Evolutionary conservation across 2,888 invertebrate species (phyloP).

Genomic region (Rhamnusium bicolor): DNA sequence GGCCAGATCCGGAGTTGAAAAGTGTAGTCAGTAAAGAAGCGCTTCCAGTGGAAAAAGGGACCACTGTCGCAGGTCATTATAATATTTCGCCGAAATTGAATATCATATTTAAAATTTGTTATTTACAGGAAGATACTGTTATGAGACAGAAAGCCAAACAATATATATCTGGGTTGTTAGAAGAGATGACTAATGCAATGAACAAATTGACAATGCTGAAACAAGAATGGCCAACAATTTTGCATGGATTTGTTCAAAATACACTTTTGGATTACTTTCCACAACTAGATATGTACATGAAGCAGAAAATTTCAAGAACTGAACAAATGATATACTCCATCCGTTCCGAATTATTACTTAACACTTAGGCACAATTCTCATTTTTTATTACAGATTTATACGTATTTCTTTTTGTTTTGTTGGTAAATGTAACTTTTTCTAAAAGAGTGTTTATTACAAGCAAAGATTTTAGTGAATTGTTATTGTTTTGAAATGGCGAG

Average conservation of each 20-base stretch:
- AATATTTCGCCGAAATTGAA: not conserved
- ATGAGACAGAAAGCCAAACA: constrained; percentile 84
- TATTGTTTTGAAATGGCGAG: no score
- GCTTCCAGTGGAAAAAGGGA: constrained; percentile 83
- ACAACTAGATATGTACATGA: constrained; percentile 86
- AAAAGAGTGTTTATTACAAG: not conserved
- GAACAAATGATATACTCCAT: constrained; percentile 51
- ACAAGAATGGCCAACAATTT: constrained; percentile 83
- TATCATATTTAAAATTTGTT: constrained; percentile 14
- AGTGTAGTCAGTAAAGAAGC: constrained; percentile 91
- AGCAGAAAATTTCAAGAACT: constrained; percentile 77
- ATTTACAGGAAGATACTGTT: constrained; percentile 79
- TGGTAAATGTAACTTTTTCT: constrained; percentile 20
- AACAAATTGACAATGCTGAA: constrained; percentile 84
- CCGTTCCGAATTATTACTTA: constrained; percentile 9
- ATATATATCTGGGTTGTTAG: constrained; percentile 80
- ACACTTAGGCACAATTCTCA: constrained; percentile 19
- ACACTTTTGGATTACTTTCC: constrained; percentile 86
- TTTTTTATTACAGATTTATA: constrained; percentile 31
- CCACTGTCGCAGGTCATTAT: constrained; percentile 71
- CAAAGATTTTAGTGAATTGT: no score
- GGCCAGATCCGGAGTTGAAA: constrained; percentile 83
- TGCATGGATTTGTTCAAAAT: constrained; percentile 84
- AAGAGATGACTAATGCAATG: constrained; percentile 84
- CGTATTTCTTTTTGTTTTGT: constrained; percentile 25